These are phyloP conservation scores for Spodoptera litura DNA, from an alignment of 1,140 invertebrate species.

Conservation along the genomic window DNA sequence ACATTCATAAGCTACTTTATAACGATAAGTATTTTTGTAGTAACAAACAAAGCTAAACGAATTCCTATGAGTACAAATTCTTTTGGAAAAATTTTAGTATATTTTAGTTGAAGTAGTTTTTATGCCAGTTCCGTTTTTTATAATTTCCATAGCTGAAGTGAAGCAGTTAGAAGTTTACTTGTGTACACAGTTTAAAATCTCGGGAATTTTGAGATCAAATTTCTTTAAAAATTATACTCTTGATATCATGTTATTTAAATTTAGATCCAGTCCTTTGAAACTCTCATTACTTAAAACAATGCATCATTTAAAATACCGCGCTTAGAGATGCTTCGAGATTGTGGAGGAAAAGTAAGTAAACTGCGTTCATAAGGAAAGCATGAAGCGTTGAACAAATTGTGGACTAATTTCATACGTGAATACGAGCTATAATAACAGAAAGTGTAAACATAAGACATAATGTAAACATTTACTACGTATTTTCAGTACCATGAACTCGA, in stretches of 20 bases:
- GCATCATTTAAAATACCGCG: not conserved
- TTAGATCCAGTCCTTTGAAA: too few relatives aligned
- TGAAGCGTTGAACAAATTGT: slow-evolving; percentile 18
- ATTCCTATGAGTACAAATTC: not conserved
- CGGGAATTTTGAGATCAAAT: too few relatives aligned
- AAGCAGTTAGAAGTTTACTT: too few relatives aligned
- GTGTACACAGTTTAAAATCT: too few relatives aligned
- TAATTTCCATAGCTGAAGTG: too few relatives aligned
- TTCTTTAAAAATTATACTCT: too few relatives aligned
- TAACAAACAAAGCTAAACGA: not conserved
- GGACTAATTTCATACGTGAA: slow-evolving; percentile 9
- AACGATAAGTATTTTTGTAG: slow-evolving; percentile 6
- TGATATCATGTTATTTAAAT: too few relatives aligned
- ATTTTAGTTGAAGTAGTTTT: too few relatives aligned
- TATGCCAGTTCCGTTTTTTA: too few relatives aligned
- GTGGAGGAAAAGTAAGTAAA: not conserved
- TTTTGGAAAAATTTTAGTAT: too few relatives aligned
- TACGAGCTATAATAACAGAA: slow-evolving; percentile 31
- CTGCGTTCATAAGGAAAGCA: not conserved
- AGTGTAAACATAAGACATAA: slow-evolving; percentile 23
- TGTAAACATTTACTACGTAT: slow-evolving; percentile 11
- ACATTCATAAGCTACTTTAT: slow-evolving; percentile 8
- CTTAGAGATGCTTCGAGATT: not conserved
- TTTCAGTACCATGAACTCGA: slow-evolving; percentile 25
- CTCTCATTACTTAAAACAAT: too few relatives aligned